phyloP scores from a whole-genome alignment of 2,113 vertebrate species.

The Alectura lathami region DNA sequence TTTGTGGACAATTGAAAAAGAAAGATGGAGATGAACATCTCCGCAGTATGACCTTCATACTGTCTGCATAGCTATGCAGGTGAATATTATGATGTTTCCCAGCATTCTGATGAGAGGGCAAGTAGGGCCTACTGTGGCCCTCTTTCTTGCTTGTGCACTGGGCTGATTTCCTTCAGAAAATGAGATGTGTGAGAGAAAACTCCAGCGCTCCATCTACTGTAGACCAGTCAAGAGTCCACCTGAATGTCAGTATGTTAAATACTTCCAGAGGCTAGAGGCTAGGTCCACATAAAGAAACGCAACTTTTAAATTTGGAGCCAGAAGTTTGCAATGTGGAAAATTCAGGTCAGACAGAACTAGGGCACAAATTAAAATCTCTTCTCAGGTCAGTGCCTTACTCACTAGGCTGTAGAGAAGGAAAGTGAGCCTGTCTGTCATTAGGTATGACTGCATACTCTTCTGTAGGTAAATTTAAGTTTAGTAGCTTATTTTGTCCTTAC shows the following conservation, averaged over 20 bases:
- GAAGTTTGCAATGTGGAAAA: neutral
- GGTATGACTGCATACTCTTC: neutral
- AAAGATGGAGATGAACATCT: neutral
- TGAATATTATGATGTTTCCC: neutral
- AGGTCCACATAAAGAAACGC: fast-evolving
- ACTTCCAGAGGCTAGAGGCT: neutral
- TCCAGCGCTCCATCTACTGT: neutral
- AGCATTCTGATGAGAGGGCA: neutral
- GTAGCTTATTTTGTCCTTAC: neutral
- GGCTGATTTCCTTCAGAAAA: neutral
- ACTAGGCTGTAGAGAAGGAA: neutral
- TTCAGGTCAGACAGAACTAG: neutral
- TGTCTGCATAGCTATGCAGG: neutral
- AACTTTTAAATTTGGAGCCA: neutral
- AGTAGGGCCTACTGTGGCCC: fast-evolving
- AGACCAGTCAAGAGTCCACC: neutral
- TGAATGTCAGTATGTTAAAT: neutral
- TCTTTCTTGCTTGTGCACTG: neutral
- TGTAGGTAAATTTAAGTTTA: neutral
- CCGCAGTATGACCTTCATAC: neutral
- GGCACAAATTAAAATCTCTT: neutral
- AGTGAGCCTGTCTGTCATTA: neutral
- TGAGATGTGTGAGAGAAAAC: fast-evolving
- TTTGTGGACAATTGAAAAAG: fast-evolving
- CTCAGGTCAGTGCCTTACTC: neutral